Evolutionary conservation across 2,888 invertebrate species (phyloP).

Genomic region (Dione vanillae): DNA sequence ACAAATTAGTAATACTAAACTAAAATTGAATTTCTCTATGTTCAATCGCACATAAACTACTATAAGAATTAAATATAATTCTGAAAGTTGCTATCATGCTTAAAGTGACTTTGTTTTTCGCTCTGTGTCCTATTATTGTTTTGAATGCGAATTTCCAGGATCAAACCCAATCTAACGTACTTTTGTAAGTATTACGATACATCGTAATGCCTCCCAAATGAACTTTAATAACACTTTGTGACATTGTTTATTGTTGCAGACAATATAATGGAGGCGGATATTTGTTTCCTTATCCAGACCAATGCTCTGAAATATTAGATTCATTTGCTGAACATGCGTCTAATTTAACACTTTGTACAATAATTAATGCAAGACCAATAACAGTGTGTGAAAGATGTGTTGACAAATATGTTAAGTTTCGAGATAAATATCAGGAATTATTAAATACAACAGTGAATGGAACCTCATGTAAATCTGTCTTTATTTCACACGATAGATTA

Average conservation of each 20-base stretch:
- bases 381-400: constrained; percentile 85
- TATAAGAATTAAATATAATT: not conserved
- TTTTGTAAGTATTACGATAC: constrained; percentile 35
- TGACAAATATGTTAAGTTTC: constrained; percentile 78
- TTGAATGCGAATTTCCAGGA: constrained; percentile 39
- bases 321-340: constrained; percentile 83
- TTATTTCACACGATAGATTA: constrained; percentile 85
- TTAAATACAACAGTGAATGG: constrained; percentile 71
- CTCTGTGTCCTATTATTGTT: constrained; percentile 28
- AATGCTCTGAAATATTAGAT: constrained; percentile 64
- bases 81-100: not conserved
- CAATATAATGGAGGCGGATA: constrained; percentile 48
- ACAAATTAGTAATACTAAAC: not conserved
- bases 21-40: not conserved
- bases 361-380: constrained; percentile 85
- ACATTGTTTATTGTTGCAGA: constrained; percentile 49
- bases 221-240: not conserved
- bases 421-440: constrained; percentile 80
- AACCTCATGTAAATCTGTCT: constrained; percentile 84
- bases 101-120: constrained; percentile 35
- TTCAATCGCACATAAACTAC: not conserved
- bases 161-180: constrained; percentile 22
- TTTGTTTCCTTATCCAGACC: constrained; percentile 50
- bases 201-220: constrained; percentile 9
- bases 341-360: constrained; percentile 85